These are phyloP conservation scores for Proctacanthus coquilletti DNA, from an alignment of 1,140 invertebrate genomes.

Conservation along the genomic window DNA sequence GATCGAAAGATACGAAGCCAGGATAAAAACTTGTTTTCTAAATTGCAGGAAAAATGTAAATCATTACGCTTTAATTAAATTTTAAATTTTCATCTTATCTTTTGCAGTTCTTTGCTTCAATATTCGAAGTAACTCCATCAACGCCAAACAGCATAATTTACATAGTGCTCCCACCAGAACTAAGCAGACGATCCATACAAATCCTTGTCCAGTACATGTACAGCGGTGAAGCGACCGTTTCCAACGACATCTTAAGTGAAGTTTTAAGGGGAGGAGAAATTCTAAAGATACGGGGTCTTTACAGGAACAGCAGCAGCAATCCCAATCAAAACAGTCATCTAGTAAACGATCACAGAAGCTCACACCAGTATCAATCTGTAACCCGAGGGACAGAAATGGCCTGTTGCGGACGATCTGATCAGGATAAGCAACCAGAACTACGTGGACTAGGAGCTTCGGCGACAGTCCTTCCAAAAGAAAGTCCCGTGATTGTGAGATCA, in stretches of 20 bases:
- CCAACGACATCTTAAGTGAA: slow-evolving; percentile 62
- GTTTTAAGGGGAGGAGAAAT: slow-evolving; percentile 65
- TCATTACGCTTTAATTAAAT: neutral
- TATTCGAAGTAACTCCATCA: slow-evolving; percentile 24
- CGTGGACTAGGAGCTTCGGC: slow-evolving; percentile 22
- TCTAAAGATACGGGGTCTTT: slow-evolving; percentile 56
- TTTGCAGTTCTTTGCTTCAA: slow-evolving; percentile 31
- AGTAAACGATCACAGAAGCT: no score
- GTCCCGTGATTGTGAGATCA: slow-evolving; percentile 28
- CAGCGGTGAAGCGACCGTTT: slow-evolving; percentile 68
- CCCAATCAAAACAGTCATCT: slow-evolving; percentile 20
- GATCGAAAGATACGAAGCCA: no score
- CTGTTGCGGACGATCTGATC: slow-evolving; percentile 5
- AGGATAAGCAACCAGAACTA: slow-evolving; percentile 17
- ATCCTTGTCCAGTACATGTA: slow-evolving; percentile 78
- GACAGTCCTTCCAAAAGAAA: slow-evolving; percentile 25
- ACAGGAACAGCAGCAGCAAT: slow-evolving; percentile 39
- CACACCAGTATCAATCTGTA: no score
- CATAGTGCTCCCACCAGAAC: slow-evolving; percentile 64
- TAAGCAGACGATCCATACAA: slow-evolving; percentile 59
- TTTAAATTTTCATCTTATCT: slow-evolving; percentile 17
- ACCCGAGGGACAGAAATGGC: slow-evolving; percentile 11
- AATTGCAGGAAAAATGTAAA: neutral
- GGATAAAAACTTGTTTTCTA: no score
- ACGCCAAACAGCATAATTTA: slow-evolving; percentile 41